Conservation (phyloP, 2,888 invertebrate species). For the Beris chalybata region DNA sequence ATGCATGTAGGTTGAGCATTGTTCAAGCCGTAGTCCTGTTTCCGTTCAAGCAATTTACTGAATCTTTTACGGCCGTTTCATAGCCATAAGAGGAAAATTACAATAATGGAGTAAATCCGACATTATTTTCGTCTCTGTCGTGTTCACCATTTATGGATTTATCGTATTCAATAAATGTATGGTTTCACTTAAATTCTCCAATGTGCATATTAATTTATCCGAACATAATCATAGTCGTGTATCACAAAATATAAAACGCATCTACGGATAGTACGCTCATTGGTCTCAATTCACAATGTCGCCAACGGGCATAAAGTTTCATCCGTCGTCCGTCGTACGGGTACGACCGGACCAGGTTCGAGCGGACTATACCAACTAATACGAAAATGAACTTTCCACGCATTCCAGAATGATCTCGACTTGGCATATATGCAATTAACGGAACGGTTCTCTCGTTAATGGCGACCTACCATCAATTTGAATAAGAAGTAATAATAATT, state of each 20-base stretch:
- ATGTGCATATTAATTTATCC: constrained; percentile 30
- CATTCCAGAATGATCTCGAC: constrained; percentile 25
- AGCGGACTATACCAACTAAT: neutral
- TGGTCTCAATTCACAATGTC: constrained; percentile 32
- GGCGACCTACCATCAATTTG: constrained; percentile 38
- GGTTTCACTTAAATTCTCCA: constrained; percentile 7
- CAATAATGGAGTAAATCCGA: too few relatives aligned
- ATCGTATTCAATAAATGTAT: constrained; percentile 23
- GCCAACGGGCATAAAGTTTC: constrained; percentile 30
- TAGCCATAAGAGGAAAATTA: too few relatives aligned
- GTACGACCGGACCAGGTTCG: neutral
- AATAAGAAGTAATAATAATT: constrained; percentile 39
- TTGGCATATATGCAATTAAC: constrained; percentile 33
- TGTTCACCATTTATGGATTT: constrained; percentile 11
- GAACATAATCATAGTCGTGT: constrained; percentile 33
- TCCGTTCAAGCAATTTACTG: too few relatives aligned
- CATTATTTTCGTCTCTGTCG: too few relatives aligned
- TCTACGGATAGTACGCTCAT: constrained; percentile 20
- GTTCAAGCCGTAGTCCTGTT: too few relatives aligned
- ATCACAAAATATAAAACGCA: constrained; percentile 31
- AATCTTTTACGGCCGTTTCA: too few relatives aligned
- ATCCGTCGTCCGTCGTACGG: constrained; percentile 2
- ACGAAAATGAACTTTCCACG: constrained; percentile 26
- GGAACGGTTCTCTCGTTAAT: constrained; percentile 30
- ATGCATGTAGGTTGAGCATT: too few relatives aligned